Evolutionary conservation across 1,140 invertebrate species (phyloP).

Genomic region (Drosophila grimshawi): DNA sequence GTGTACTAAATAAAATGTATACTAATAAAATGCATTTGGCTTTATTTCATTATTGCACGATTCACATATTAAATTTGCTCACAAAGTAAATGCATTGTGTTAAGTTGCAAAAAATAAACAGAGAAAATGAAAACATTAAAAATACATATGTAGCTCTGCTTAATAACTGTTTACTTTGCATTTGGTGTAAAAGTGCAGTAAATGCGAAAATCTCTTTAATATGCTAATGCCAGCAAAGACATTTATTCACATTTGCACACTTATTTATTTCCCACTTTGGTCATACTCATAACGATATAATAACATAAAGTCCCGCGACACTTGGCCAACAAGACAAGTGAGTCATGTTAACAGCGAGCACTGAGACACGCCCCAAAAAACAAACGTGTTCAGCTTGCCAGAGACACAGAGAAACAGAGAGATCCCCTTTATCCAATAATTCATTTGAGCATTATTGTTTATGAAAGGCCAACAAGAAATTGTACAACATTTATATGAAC

Average conservation of each 20-base stretch:
- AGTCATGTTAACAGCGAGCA: constrained; percentile 39
- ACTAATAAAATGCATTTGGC: no score
- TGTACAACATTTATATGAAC: constrained; percentile 40
- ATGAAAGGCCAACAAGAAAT: constrained; percentile 52
- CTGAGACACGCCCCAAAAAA: constrained; percentile 26
- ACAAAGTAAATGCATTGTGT: neutral
- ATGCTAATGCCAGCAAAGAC: constrained; percentile 29
- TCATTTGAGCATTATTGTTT: constrained; percentile 59
- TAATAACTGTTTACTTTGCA: constrained; percentile 9
- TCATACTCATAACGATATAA: constrained; percentile 43
- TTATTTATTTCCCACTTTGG: constrained; percentile 24
- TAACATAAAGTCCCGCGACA: constrained; percentile 33
- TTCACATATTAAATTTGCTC: neutral
- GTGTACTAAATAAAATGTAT: no score
- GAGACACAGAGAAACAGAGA: constrained; percentile 18
- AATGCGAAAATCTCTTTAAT: constrained; percentile 5
- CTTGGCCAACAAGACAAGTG: constrained; percentile 36
- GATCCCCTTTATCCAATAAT: constrained; percentile 47
- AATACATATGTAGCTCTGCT: neutral
- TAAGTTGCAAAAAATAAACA: neutral
- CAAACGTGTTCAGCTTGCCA: constrained; percentile 39
- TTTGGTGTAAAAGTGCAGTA: neutral
- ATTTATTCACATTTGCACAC: neutral
- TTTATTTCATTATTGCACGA: neutral
- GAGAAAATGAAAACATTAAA: neutral